Percentiles rank a stretch among this genome's conserved stretches.
These are phyloP conservation scores for Nasonia oneida DNA, from an alignment of 2,888 invertebrate species.

Conservation along the genomic window DNA sequence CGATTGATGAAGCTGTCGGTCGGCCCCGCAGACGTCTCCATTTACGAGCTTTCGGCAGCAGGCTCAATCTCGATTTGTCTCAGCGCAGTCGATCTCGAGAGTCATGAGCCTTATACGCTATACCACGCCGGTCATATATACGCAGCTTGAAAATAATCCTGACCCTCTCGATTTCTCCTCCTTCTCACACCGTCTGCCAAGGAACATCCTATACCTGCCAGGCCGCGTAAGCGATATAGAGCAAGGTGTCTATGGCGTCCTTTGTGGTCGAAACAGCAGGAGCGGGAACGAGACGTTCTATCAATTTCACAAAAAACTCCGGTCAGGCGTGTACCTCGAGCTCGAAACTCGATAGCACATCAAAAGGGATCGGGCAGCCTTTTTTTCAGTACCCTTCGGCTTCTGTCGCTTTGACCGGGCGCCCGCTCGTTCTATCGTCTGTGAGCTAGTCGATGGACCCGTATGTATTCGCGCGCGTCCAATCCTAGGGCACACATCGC, in stretches of 20 bases:
- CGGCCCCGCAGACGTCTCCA: constrained; percentile 39
- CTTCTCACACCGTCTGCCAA: not conserved
- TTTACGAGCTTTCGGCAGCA: constrained; percentile 17
- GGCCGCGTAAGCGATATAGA: constrained; percentile 47
- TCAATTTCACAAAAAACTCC: constrained; percentile 62
- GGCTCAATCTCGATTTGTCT: constrained; percentile 27
- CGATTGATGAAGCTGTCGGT: constrained; percentile 54
- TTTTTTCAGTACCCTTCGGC: constrained; percentile 25
- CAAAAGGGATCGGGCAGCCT: constrained; percentile 41
- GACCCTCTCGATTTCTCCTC: not conserved
- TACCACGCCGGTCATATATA: too few relatives aligned
- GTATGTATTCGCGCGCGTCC: not conserved
- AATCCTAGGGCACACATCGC: too few relatives aligned
- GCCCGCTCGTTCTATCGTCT: not conserved
- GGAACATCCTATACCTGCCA: constrained; percentile 16
- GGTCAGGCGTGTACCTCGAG: constrained; percentile 63
- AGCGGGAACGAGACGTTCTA: constrained; percentile 36
- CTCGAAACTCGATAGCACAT: constrained; percentile 66
- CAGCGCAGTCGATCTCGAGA: constrained; percentile 4
- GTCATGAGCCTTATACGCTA: not conserved
- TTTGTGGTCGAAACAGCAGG: constrained; percentile 45
- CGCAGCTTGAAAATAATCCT: not conserved
- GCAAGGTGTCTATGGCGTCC: constrained; percentile 32
- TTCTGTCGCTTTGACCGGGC: constrained; percentile 38
- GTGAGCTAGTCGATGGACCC: constrained; percentile 19